Conservation (phyloP, 1,140 invertebrate genomes). For the Drosophila ironensis region DNA sequence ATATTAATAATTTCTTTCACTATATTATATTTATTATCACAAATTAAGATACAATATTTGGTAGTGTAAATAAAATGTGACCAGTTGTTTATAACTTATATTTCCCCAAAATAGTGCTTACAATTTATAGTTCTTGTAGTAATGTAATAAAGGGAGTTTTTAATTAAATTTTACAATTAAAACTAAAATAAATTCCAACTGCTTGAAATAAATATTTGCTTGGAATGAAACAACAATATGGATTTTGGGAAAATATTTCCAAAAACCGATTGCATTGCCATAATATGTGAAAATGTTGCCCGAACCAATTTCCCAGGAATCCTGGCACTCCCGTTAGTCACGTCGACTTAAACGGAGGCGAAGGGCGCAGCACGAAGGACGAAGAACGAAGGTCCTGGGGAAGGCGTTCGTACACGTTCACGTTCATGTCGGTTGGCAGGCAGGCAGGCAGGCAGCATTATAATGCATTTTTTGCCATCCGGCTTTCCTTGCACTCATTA, state of each 20-base stretch:
- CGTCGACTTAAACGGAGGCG: constrained; percentile 25
- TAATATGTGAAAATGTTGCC: not conserved
- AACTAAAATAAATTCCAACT: not conserved
- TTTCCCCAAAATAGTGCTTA: no score
- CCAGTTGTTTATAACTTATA: no score
- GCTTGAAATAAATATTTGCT: not conserved
- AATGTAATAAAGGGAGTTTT: no score
- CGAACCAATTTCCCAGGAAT: not conserved
- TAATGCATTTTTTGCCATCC: constrained; percentile 42
- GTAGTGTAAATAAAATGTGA: no score
- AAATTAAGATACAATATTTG: no score
- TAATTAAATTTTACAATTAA: no score
- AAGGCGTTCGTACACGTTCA: constrained; percentile 25
- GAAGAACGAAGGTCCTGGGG: not conserved
- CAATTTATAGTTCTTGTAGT: no score
- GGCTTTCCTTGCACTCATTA: constrained; percentile 48
- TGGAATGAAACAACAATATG: no score
- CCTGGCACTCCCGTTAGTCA: constrained; percentile 13
- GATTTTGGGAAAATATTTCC: no score
- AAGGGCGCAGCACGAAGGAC: not conserved
- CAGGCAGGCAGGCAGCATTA: constrained; percentile 36
- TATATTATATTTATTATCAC: no score
- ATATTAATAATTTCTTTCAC: no score
- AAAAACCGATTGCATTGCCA: not conserved
- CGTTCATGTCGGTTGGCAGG: constrained; percentile 31